Evolutionary conservation across 92 coral and sea anemone genomes (phyloP).

Genomic region (Epizoanthus stellaris): DNA sequence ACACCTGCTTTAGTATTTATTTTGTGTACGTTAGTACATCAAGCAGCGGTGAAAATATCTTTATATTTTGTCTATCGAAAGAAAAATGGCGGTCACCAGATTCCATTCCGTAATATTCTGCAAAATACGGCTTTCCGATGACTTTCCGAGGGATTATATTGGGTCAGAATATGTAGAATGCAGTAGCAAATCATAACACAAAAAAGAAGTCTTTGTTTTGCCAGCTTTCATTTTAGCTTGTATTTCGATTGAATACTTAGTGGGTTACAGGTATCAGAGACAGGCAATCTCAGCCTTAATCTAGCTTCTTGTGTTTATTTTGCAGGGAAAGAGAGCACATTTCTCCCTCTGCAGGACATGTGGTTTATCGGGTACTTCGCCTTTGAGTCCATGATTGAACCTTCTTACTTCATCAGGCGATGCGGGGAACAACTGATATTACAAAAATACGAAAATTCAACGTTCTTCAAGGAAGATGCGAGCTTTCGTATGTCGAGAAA

Average conservation of each 20-base stretch:
- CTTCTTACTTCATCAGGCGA: constrained; percentile 91
- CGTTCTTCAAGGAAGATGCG: constrained; percentile 92
- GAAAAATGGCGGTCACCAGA: too few species aligned
- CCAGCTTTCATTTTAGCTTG: neutral
- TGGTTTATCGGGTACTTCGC: constrained; percentile 93
- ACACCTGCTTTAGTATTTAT: too few species aligned
- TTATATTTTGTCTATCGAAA: too few species aligned
- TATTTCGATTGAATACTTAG: neutral
- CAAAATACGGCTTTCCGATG: too few species aligned
- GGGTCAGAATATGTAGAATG: neutral
- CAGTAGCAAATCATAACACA: neutral
- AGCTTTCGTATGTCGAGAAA: constrained; percentile 91
- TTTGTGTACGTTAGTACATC: too few species aligned
- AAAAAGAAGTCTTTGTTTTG: neutral
- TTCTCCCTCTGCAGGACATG: constrained; percentile 93
- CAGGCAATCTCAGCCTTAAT: neutral
- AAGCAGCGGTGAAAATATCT: too few species aligned
- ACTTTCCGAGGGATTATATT: neutral
- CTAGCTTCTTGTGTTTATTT: constrained; percentile 6
- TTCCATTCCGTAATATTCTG: too few species aligned
- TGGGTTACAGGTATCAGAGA: too few species aligned
- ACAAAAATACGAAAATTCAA: constrained; percentile 91
- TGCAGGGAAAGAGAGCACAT: constrained; percentile 92
- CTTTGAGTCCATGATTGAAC: constrained; percentile 86
- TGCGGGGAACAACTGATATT: constrained; percentile 81